These are phyloP conservation scores for Subacronicta megacephala DNA, from an alignment of 2,888 invertebrate genomes.

Conservation along the genomic window DNA sequence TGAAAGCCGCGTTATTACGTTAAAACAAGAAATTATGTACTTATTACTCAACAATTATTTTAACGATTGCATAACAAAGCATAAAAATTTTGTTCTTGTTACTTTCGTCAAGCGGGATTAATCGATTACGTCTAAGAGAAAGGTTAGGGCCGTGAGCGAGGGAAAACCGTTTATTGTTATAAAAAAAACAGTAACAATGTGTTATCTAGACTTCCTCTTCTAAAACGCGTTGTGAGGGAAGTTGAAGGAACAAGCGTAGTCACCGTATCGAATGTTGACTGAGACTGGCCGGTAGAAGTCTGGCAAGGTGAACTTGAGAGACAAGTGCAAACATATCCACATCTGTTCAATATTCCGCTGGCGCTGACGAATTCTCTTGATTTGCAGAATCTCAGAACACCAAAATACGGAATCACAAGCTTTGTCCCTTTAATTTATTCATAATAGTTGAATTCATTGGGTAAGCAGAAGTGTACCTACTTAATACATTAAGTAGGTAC, in stretches of 20 bases:
- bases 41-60: conserved; percentile 49
- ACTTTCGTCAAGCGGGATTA: conserved; percentile 48
- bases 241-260: conserved; percentile 49
- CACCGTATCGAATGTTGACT: conserved; percentile 65
- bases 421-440: no score
- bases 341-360: conserved; percentile 60
- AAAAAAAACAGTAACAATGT: conserved; percentile 17
- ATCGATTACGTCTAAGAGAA: conserved; percentile 57
- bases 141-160: conserved; percentile 41
- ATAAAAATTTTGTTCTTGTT: conserved; percentile 36
- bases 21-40: conserved; percentile 28
- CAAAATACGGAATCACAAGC: not conserved
- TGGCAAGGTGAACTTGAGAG: conserved; percentile 55
- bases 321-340: conserved; percentile 61
- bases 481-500: no score
- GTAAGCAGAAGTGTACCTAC: no score
- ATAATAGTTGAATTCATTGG: no score
- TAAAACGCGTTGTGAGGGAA: conserved; percentile 46
- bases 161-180: conserved; percentile 24
- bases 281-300: conserved; percentile 56
- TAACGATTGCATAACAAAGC: conserved; percentile 50
- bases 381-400: not conserved
- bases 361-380: conserved; percentile 31
- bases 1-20: not conserved
- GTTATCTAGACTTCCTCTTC: conserved; percentile 43